Base-by-base conservation (phyloP, 1,140 invertebrate species). In the Calephelis nemesis region DNA sequence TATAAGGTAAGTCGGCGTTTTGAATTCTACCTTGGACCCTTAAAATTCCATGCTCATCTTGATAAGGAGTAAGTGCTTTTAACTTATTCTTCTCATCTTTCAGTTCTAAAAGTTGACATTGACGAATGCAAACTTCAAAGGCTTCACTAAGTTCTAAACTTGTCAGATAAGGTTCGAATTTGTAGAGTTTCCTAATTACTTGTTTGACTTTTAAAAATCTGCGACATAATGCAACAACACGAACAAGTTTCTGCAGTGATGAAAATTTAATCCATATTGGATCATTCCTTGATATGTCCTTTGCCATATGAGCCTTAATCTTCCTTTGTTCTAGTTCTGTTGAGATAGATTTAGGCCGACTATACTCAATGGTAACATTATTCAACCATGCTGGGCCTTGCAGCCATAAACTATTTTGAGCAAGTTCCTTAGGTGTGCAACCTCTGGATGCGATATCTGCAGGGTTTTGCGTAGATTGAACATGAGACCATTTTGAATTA, bases 11-110 rank as follows among this genome's bases (percentile, higher is more conserved):
- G 45, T 60, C 45, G 8, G 69, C 50, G 12, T 67, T 8, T 12
- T 70, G 47, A 10, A 76, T 10, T 13, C 74, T 49, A 8, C 69
- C 74, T n/a, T 71, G 67, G 0, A 76, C 69, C 13, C 71, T 62
- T 13, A 76, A 11, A 11, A 74, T 40, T 39, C 68, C 62, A 15
- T 50, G 52, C 15, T 48, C 52, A 65, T 75, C 69, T 7, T 67
- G 9, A 30, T 68, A 74, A 47, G 72, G 68, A 69, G 66, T 72
- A n/a, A 76, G 47, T 39, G 70, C 65, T 12, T 50, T 69, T 49
- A 73, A 64, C 63, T 62, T 69, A 47, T 62, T 72, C 47, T 60
- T 68, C 40, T 76, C 72, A 62, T 66, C 65, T 47, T 47, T 9
- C 60, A 74, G 64, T 62, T 62, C 11, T 19, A 48, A 12, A 42